Percentiles rank a stretch among this genome's conserved stretches.
Conservation (phyloP, 2,888 invertebrate species). For the Rhaphigaster nebulosa region DNA sequence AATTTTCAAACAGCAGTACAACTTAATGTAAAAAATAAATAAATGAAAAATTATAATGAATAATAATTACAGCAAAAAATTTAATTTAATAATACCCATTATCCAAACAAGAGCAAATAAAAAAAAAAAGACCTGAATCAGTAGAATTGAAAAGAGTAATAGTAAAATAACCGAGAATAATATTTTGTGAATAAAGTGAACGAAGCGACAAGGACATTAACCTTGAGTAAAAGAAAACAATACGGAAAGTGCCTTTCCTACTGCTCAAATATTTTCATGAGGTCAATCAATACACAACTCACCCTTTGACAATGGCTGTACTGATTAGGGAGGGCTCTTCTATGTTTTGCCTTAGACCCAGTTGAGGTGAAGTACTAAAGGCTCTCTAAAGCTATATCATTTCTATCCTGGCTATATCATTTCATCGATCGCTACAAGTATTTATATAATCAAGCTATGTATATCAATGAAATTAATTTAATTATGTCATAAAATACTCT, state of each 20-base stretch:
- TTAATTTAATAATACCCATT: no score
- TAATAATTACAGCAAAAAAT: no score
- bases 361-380: not conserved
- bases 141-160: no score
- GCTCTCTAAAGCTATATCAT: not conserved
- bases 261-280: not conserved
- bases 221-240: conserved; percentile 1
- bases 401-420: not conserved
- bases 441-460: not conserved
- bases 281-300: not conserved
- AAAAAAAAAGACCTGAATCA: no score
- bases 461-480: not conserved
- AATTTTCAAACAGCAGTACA: no score
- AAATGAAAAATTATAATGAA: no score
- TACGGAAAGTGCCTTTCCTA: not conserved
- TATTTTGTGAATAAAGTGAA: not conserved
- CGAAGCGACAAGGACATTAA: not conserved
- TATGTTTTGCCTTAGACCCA: not conserved
- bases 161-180: no score
- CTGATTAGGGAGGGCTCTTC: not conserved
- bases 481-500: no score
- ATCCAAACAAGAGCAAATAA: no score
- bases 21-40: no score
- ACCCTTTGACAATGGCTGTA: not conserved
- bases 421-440: not conserved